A percentile compares a stretch with the other conserved stretches of the same genome.
Conservation (phyloP, 92 coral and sea anemone species). For the Meandrina meandrites region DNA sequence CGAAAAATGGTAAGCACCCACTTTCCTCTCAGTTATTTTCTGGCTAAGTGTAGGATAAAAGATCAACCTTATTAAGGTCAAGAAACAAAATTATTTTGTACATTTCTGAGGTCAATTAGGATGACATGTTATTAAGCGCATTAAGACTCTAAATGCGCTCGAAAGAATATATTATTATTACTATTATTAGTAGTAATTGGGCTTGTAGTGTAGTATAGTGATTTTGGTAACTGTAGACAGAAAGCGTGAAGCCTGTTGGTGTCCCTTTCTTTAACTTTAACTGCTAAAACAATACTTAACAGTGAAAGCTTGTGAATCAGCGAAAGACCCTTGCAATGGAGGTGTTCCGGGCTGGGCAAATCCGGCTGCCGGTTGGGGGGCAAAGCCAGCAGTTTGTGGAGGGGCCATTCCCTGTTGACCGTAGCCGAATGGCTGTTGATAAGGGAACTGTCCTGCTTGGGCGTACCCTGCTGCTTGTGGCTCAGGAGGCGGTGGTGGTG, state of each 20-base stretch:
- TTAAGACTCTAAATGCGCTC: no score
- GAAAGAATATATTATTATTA: no score
- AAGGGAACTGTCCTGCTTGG: slow-evolving; percentile 32
- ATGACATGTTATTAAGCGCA: no score
- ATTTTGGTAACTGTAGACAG: no score
- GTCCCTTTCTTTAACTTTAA: no score
- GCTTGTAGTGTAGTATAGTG: no score
- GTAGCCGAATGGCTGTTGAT: slow-evolving; percentile 34
- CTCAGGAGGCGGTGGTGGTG: neutral
- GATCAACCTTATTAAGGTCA: no score
- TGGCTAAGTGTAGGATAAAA: neutral
- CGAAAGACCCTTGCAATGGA: neutral
- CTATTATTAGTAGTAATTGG: no score
- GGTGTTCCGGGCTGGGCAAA: slow-evolving; percentile 16
- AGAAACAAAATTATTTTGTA: no score
- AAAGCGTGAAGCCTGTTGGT: no score
- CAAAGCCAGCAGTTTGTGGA: slow-evolving; percentile 10
- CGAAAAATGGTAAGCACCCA: no score
- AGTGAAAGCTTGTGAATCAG: slow-evolving; percentile 6
- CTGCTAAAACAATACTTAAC: slow-evolving; percentile 9
- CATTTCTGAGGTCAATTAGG: no score
- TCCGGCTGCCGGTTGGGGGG: slow-evolving; percentile 17
- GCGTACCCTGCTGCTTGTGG: slow-evolving; percentile 31
- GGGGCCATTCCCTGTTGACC: slow-evolving; percentile 33
- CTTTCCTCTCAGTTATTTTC: neutral